These are phyloP conservation scores for Caenorhabditis sp. DNA, from an alignment of 2,888 invertebrate genomes.

Conservation along the genomic window DNA sequence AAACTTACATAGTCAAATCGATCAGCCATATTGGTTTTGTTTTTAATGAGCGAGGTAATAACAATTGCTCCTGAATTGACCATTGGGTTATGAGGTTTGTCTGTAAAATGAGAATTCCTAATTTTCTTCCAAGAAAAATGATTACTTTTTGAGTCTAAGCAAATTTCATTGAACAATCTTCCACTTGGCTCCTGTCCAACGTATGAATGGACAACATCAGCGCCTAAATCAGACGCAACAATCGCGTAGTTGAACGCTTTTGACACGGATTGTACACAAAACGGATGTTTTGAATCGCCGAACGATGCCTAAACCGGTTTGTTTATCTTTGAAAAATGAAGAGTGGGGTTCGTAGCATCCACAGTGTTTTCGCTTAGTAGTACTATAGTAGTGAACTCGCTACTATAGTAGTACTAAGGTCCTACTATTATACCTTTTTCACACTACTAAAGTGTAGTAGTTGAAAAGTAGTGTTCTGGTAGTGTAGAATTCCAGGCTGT, in stretches of 20 bases:
- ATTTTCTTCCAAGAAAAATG: not conserved
- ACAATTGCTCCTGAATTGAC: conserved; percentile 96
- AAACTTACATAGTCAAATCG: conserved; percentile 73
- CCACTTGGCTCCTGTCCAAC: conserved; percentile 64
- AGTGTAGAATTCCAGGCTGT: too few relatives aligned
- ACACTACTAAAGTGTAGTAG: too few relatives aligned
- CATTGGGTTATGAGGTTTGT: conserved; percentile 98
- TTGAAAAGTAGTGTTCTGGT: too few relatives aligned
- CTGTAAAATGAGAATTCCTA: conserved; percentile 75
- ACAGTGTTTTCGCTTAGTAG: too few relatives aligned
- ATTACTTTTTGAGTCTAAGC: conserved; percentile 54
- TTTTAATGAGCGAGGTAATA: conserved; percentile 80
- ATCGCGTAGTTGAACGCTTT: conserved; percentile 75
- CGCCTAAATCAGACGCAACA: conserved; percentile 60
- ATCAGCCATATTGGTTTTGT: conserved; percentile 71
- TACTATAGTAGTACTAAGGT: too few relatives aligned
- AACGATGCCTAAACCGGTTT: conserved; percentile 36
- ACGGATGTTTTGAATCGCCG: conserved; percentile 88
- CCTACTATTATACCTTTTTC: too few relatives aligned
- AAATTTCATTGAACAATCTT: conserved; percentile 61
- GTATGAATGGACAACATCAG: conserved; percentile 51
- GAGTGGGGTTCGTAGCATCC: not conserved
- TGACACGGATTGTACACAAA: conserved; percentile 85
- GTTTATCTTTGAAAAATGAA: not conserved
- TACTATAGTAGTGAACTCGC: too few relatives aligned